Conservation (phyloP, 2,888 invertebrate species). For the Rhingia rostrata region DNA sequence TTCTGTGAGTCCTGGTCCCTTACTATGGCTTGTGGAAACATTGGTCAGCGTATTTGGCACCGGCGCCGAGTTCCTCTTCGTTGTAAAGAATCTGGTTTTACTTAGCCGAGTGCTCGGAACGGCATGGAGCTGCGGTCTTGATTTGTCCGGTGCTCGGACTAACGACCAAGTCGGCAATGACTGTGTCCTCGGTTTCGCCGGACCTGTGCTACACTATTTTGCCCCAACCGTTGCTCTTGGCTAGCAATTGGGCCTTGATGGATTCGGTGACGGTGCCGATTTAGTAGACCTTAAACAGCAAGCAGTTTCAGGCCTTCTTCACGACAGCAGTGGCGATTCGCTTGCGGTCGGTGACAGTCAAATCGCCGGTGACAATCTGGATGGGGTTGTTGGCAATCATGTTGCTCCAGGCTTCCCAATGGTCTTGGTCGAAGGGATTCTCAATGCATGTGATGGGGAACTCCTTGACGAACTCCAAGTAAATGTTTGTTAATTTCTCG, state of each 20-base stretch:
- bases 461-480: constrained; percentile 94
- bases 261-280: constrained; percentile 99
- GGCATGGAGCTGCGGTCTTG: constrained; percentile 99
- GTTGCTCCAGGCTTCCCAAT: constrained; percentile 96
- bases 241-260: constrained; percentile 95
- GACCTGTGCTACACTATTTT: constrained; percentile 99
- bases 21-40: constrained; percentile 94
- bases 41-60: constrained; percentile 96
- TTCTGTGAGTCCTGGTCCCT: constrained; percentile 51
- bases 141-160: constrained; percentile 99
- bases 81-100: constrained; percentile 99
- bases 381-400: constrained; percentile 90
- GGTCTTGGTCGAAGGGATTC: constrained; percentile 99
- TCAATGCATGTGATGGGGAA: constrained; percentile 98
- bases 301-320: constrained; percentile 98
- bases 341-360: constrained; percentile 97
- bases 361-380: constrained; percentile 97
- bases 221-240: constrained; percentile 96
- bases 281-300: constrained; percentile 98
- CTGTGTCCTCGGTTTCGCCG: constrained; percentile 99
- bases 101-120: constrained; percentile 98
- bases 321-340: constrained; percentile 97
- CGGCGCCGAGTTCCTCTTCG: constrained; percentile 96
- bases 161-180: constrained; percentile 99
- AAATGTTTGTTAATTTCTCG: constrained; percentile 92